Base-by-base conservation (phyloP, 2,113 vertebrate species). In the Chitala chitala region DNA sequence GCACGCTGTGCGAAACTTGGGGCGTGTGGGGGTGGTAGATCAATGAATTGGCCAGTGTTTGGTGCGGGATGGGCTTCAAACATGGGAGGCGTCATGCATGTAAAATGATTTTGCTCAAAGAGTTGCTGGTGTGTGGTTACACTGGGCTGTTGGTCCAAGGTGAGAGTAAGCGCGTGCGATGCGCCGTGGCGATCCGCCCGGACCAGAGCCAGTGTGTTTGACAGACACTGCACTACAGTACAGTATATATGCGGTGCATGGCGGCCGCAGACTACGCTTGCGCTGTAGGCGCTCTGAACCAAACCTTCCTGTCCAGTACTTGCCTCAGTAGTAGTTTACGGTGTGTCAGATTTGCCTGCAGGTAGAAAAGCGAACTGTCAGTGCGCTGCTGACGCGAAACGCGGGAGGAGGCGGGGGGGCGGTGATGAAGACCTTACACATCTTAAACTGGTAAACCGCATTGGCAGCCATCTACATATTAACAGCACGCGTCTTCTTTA, bases 231-330 rank as follows among this genome's bases (percentile, higher is more conserved):
- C 48, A 24, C 77, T 55, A 73, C 59, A 61, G 66, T 55, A 73
- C 59, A 61, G 66, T 72, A 8, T 58, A 31, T 31, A n/a, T 58
- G 69, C 53, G 42, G 42, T 50, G 78, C 75, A 79, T 78, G 79
- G 76, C 83, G 74, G 38, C 58, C 44, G 58, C 24, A 58, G 75
- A 58, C 72, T 66, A 77, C 79, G 73, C 73, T 51, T 77, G 78
- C 76, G 76, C 78, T 55, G 68, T 76, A 69, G 72, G 75, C 75
- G 54, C 48, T 50, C 46, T 48, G 26, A 59, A 69, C 53, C 72
- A 51, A 56, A 72, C 77, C 75, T 42, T 75, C 79, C 68, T 77
- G 72, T 73, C 75, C 72, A 77, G 78, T 73, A 53, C 69, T 77
- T 73, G 65, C 42, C 75, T 73, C 74, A 26, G 42, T 66, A 59